These are phyloP conservation scores for Unio delphinus DNA, from an alignment of 2,888 invertebrate genomes.

Conservation along the genomic window DNA sequence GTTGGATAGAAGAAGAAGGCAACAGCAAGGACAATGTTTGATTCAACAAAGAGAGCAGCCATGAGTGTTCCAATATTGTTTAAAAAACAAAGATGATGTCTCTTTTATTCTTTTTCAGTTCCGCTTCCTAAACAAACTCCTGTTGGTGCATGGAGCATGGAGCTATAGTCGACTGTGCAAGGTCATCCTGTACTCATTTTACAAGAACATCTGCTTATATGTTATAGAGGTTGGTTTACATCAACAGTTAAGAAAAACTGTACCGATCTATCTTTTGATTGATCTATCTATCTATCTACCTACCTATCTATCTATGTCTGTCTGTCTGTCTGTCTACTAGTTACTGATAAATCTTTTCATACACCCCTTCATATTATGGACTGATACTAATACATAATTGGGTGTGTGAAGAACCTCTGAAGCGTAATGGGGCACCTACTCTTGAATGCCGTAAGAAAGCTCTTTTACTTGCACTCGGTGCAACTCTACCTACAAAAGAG, in stretches of 20 bases:
- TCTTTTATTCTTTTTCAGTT: slow-evolving; percentile 78
- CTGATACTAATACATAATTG: too few relatives aligned
- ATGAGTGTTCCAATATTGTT: background rate
- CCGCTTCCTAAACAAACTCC: slow-evolving; percentile 88
- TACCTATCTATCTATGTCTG: too few relatives aligned
- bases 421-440: too few relatives aligned
- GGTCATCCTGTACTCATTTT: slow-evolving; percentile 98
- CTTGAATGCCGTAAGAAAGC: too few relatives aligned
- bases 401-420: too few relatives aligned
- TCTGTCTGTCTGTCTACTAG: too few relatives aligned
- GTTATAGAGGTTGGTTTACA: slow-evolving; percentile 84
- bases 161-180: slow-evolving; percentile 98
- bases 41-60: background rate
- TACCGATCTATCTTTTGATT: background rate
- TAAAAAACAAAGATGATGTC: background rate
- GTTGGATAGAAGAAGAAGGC: background rate
- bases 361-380: too few relatives aligned
- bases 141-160: slow-evolving; percentile 99
- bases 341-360: too few relatives aligned
- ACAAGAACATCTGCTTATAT: slow-evolving; percentile 99
- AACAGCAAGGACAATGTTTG: too few relatives aligned
- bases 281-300: too few relatives aligned
- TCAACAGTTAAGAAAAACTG: background rate
- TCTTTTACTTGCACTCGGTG: too few relatives aligned
- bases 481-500: too few relatives aligned